Percentiles rank a stretch among this genome's conserved stretches.
Evolutionary conservation across 2,888 invertebrate species (phyloP).

Genomic region (Drosophila flavopinicola): DNA sequence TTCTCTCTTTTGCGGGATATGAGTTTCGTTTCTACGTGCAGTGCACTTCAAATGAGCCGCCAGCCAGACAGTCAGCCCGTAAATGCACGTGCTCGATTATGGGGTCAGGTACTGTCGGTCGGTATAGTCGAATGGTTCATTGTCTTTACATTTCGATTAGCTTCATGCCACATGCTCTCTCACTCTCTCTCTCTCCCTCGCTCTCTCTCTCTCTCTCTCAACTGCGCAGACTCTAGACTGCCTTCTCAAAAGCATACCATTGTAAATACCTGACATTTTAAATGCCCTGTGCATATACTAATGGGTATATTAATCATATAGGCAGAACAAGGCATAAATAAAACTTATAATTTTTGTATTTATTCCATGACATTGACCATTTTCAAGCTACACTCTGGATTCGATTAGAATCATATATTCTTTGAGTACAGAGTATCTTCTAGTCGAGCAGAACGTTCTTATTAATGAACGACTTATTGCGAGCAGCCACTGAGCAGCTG

Average conservation of each 20-base stretch:
- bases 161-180: slow-evolving; percentile 16
- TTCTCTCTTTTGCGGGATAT: not conserved
- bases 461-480: not conserved
- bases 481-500: slow-evolving; percentile 10
- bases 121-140: slow-evolving; percentile 45
- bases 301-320: too few relatives aligned
- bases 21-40: slow-evolving; percentile 44
- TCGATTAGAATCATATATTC: too few relatives aligned
- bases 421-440: slow-evolving; percentile 9
- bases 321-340: too few relatives aligned
- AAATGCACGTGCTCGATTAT: slow-evolving; percentile 48
- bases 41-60: slow-evolving; percentile 29
- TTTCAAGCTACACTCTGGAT: not conserved
- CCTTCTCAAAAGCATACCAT: not conserved
- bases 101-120: slow-evolving; percentile 38
- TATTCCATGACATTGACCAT: too few relatives aligned
- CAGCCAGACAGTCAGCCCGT: slow-evolving; percentile 33
- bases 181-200: too few relatives aligned
- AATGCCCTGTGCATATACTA: not conserved
- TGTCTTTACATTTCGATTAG: slow-evolving; percentile 57
- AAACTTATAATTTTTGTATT: too few relatives aligned
- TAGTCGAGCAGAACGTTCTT: not conserved
- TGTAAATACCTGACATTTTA: slow-evolving; percentile 1
- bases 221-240: slow-evolving; percentile 46
- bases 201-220: too few relatives aligned